phyloP scores from a whole-genome alignment of 2,797 vertebrate genomes.

The Fringilla coelebs region DNA sequence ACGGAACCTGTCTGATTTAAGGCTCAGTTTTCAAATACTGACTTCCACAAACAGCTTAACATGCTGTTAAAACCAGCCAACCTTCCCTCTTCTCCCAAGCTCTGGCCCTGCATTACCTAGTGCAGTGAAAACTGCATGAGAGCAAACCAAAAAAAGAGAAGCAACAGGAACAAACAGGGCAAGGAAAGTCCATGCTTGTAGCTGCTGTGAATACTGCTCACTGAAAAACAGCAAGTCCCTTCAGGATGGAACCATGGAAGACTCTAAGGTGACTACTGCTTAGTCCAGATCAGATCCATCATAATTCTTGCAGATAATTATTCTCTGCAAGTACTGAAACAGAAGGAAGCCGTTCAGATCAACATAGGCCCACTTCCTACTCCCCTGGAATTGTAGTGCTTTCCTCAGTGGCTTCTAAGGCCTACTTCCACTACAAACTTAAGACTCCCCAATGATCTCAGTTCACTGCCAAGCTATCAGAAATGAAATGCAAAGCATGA shows the following conservation, averaged over 20 bases:
- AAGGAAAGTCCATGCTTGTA: not conserved
- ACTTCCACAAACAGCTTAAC: not conserved
- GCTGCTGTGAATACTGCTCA: not conserved
- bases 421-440: not conserved
- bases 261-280: not conserved
- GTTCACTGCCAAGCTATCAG: not conserved
- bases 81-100: not conserved
- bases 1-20: not conserved
- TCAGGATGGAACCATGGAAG: not conserved
- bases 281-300: not conserved
- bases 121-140: not conserved
- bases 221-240: not conserved
- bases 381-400: not conserved
- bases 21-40: not conserved
- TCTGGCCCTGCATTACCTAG: not conserved
- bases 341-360: not conserved
- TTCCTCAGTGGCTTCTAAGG: not conserved
- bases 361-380: not conserved
- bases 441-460: not conserved
- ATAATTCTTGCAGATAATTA: not conserved
- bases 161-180: not conserved
- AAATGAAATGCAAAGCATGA: not conserved
- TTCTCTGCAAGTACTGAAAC: not conserved
- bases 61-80: not conserved
- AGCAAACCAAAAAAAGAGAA: not conserved